These are phyloP conservation scores for Girardinichthys multiradiatus DNA, from an alignment of 2,113 vertebrate genomes.

Conservation along the genomic window DNA sequence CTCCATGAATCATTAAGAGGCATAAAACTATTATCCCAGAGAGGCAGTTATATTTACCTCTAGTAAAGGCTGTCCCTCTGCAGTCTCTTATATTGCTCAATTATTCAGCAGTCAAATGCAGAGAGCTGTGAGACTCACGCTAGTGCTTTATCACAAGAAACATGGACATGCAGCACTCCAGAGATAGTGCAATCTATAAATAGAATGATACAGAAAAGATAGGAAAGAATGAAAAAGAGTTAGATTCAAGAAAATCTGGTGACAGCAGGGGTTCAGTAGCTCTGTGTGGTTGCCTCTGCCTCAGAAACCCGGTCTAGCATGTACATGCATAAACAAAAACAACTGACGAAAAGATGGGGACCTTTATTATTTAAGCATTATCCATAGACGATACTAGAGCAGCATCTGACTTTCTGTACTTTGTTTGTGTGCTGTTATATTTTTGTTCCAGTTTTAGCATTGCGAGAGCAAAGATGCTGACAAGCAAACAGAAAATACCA, in stretches of 20 bases:
- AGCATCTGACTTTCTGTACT: conserved; percentile 44
- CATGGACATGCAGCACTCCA: conserved; percentile 40
- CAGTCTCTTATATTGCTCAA: conserved; percentile 71
- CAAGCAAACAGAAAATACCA: conserved; percentile 37
- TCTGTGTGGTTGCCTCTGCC: conserved; percentile 7
- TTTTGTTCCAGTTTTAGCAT: conserved; percentile 50
- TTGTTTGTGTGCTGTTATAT: conserved; percentile 40
- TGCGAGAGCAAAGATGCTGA: conserved; percentile 49
- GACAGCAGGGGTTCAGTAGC: conserved; percentile 36
- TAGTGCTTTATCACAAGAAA: conserved; percentile 44
- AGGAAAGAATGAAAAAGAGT: conserved; percentile 20
- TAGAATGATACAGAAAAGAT: conserved; percentile 48
- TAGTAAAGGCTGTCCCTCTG: conserved; percentile 71
- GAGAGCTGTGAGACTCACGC: conserved; percentile 32
- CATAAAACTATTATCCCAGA: conserved; percentile 77
- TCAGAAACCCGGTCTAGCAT: background rate
- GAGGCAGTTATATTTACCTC: conserved; percentile 82
- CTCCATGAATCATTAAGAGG: conserved; percentile 79
- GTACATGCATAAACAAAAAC: conserved; percentile 15
- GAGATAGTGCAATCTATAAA: conserved; percentile 61
- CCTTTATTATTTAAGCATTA: conserved; percentile 29
- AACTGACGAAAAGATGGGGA: background rate
- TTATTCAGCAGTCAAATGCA: conserved; percentile 74
- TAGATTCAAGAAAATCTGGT: conserved; percentile 32
- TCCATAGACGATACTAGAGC: conserved; percentile 11